phyloP scores from a whole-genome alignment of 2,113 vertebrate species.

The Trematocara unimaculatum region DNA sequence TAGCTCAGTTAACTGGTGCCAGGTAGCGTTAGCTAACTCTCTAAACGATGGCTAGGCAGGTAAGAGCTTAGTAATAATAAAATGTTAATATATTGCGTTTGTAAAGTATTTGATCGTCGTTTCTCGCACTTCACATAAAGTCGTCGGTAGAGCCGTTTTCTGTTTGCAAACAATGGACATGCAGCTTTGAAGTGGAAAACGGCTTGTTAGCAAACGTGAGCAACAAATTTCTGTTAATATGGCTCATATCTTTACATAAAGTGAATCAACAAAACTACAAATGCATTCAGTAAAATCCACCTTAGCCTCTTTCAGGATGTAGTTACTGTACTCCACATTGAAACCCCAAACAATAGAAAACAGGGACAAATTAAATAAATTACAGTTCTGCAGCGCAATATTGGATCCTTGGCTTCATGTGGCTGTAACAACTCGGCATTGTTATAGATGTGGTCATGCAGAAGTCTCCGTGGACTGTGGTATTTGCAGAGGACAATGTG shows the following conservation, averaged over 20 bases:
- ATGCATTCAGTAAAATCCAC: neutral
- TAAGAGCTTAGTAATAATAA: neutral
- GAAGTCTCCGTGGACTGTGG: neutral
- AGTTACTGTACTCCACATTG: rapidly evolving
- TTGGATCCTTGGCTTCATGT: neutral
- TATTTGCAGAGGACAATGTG: neutral
- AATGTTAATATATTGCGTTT: neutral
- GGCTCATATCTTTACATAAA: neutral
- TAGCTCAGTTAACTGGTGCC: neutral
- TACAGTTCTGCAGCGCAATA: neutral
- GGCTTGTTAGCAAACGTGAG: neutral
- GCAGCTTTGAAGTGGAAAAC: neutral
- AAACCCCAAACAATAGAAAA: neutral
- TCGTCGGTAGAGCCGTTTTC: neutral
- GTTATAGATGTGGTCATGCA: neutral
- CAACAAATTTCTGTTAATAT: neutral
- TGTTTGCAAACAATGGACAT: neutral
- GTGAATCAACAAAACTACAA: rapidly evolving
- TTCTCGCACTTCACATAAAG: neutral
- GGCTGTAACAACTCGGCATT: neutral
- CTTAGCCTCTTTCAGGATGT: neutral
- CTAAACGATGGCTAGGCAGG: neutral
- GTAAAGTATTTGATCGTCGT: neutral
- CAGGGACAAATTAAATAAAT: neutral
- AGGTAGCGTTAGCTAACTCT: neutral